Conservation (phyloP, 2,888 invertebrate genomes). For the Allygus modestus region DNA sequence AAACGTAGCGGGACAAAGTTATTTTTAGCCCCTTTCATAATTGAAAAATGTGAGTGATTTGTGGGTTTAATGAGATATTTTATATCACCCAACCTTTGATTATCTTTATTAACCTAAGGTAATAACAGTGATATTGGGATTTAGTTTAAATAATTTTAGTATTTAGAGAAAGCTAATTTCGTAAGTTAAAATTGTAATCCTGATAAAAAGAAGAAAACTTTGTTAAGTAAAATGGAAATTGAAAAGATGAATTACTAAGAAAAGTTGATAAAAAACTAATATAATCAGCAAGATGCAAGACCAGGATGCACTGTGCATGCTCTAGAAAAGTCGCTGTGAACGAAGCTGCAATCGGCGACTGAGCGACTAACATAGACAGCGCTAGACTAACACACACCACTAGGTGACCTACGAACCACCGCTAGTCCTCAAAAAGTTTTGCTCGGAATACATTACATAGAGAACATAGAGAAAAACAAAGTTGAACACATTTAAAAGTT, state of each 20-base stretch:
- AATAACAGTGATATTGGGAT: no score
- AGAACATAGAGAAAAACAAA: slow-evolving; percentile 46
- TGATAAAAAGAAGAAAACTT: no score
- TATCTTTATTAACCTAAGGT: no score
- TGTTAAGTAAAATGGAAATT: slow-evolving; percentile 7
- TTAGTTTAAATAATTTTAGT: no score
- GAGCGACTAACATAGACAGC: slow-evolving; percentile 23
- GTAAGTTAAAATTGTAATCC: no score
- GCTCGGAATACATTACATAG: slow-evolving; percentile 52
- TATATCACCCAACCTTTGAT: no score
- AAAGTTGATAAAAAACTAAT: slow-evolving; percentile 15
- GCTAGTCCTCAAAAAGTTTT: slow-evolving; percentile 57
- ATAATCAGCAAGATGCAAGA: slow-evolving; percentile 50
- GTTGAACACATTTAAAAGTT: slow-evolving; percentile 46
- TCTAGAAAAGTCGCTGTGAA: slow-evolving; percentile 21
- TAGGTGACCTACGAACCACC: slow-evolving; percentile 48
- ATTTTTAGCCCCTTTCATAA: no score
- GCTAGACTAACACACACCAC: slow-evolving; percentile 45
- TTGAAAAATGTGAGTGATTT: no score
- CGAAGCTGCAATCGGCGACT: slow-evolving; percentile 38
- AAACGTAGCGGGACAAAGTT: no score
- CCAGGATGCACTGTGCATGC: slow-evolving; percentile 49
- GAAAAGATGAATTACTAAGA: slow-evolving; percentile 33
- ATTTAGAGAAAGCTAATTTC: no score
- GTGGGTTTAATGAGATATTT: no score